These are phyloP conservation scores for cattle (Bos taurus) DNA, from an alignment of 2,113 vertebrate genomes.

Conservation along the genomic window DNA sequence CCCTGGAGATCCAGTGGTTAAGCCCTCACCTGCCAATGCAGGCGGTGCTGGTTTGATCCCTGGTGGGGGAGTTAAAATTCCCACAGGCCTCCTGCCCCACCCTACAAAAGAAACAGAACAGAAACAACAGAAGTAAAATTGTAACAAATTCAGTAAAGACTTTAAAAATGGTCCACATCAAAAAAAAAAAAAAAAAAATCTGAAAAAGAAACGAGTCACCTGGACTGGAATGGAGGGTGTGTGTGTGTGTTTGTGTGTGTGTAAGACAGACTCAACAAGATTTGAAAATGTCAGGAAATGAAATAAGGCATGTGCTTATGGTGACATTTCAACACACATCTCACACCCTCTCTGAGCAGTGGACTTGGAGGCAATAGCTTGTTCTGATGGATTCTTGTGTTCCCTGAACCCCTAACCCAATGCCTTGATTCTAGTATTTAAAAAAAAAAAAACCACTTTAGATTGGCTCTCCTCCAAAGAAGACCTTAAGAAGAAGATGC, in stretches of 20 bases:
- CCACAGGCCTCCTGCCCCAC: not conserved
- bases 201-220: not conserved
- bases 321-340: not conserved
- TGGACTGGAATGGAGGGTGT: not conserved
- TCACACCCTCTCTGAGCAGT: not conserved
- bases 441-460: not conserved
- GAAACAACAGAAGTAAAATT: not conserved
- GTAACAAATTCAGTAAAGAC: not conserved
- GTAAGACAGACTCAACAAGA: not conserved
- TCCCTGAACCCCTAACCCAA: not conserved
- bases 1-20: not conserved
- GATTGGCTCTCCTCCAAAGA: not conserved
- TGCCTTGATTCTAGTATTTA: not conserved
- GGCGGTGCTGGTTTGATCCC: not conserved
- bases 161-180: not conserved
- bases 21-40: not conserved
- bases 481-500: not conserved
- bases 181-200: not conserved
- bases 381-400: not conserved
- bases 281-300: conserved; percentile 12
- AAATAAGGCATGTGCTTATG: not conserved
- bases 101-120: not conserved
- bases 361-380: not conserved
- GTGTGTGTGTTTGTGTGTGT: not conserved
- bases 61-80: not conserved